Evolutionary conservation across 2,888 invertebrate genomes (phyloP).

Genomic region (Trileptium ribeirensis): DNA sequence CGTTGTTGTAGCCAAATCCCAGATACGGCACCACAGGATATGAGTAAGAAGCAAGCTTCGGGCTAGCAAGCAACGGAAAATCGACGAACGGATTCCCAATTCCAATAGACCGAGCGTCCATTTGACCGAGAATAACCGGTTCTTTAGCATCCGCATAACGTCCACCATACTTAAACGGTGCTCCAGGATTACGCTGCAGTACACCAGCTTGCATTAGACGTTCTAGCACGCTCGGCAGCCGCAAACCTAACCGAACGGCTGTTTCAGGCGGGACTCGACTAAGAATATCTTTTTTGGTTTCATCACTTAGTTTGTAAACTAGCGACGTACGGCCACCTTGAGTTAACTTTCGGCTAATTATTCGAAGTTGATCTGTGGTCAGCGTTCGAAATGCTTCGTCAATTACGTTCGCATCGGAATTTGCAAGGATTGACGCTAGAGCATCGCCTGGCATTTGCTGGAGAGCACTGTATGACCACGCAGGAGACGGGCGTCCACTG

Average conservation of each 20-base stretch:
- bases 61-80: not conserved
- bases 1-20: not conserved
- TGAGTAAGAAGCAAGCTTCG: not conserved
- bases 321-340: not conserved
- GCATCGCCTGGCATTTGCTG: too few species aligned
- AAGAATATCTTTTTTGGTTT: not conserved
- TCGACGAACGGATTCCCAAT: not conserved
- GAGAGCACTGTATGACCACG: too few species aligned
- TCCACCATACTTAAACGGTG: not conserved
- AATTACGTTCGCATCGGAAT: not conserved
- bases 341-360: not conserved
- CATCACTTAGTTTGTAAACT: not conserved
- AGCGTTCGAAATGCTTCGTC: not conserved
- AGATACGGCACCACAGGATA: not conserved
- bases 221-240: not conserved
- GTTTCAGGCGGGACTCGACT: not conserved
- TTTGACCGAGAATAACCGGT: not conserved
- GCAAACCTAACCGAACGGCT: not conserved
- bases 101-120: not conserved
- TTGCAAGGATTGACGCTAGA: too few species aligned
- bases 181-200: not conserved
- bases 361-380: not conserved
- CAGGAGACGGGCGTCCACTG: too few species aligned
- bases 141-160: too few species aligned
- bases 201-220: not conserved